Evolutionary conservation across 2,888 invertebrate species (phyloP).

Genomic region (Acanthopleura granulata): DNA sequence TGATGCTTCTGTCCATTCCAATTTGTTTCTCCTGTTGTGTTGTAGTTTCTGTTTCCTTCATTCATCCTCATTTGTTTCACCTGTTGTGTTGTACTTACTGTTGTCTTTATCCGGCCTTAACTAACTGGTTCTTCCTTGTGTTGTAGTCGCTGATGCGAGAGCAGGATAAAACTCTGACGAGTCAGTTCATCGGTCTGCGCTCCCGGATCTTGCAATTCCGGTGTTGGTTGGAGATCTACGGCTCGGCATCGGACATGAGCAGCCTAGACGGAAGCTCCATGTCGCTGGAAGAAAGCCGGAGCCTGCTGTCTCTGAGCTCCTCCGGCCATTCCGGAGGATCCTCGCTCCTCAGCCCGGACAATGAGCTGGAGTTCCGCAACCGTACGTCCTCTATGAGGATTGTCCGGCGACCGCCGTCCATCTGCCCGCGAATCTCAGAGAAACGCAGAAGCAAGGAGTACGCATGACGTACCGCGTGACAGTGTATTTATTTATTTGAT

Average conservation of each 20-base stretch:
- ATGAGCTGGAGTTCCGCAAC: constrained; percentile 35
- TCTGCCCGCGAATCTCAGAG: background rate
- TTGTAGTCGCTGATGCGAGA: constrained; percentile 54
- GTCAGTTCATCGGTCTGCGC: constrained; percentile 52
- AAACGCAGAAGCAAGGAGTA: constrained; percentile 10
- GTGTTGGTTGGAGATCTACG: constrained; percentile 42
- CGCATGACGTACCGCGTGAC: background rate
- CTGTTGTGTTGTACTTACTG: background rate
- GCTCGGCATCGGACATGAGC: constrained; percentile 47
- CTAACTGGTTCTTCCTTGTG: background rate
- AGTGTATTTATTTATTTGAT: too few relatives aligned
- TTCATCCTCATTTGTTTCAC: too few relatives aligned
- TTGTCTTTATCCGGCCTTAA: background rate
- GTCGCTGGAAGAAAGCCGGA: constrained; percentile 43
- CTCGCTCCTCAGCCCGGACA: constrained; percentile 18
- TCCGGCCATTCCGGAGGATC: constrained; percentile 14
- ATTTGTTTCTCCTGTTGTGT: too few relatives aligned
- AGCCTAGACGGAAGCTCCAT: constrained; percentile 49
- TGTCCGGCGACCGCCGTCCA: background rate
- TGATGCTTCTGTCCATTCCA: too few relatives aligned
- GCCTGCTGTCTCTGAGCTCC: background rate
- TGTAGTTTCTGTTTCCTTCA: too few relatives aligned
- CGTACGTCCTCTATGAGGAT: constrained; percentile 36
- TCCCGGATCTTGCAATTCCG: constrained; percentile 51
- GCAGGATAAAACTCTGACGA: constrained; percentile 52